These are phyloP conservation scores for Stegophylla sp. DNA, from an alignment of 2,888 invertebrate species.

Conservation along the genomic window DNA sequence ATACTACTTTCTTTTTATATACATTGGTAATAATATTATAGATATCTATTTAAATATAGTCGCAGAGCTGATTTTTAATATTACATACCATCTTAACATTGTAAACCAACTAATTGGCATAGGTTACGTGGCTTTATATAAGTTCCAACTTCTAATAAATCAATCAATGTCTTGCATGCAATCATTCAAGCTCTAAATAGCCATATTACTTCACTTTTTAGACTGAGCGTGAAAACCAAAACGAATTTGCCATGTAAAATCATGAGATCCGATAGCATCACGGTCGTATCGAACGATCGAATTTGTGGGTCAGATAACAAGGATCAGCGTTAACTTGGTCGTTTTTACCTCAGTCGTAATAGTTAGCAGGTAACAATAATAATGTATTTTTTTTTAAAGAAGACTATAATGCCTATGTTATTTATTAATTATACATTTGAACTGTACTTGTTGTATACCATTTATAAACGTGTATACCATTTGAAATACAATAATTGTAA, in stretches of 20 bases:
- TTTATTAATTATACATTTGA: too few species aligned
- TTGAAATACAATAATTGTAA: too few species aligned
- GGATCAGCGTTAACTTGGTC: slow-evolving; percentile 45
- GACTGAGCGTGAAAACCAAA: slow-evolving; percentile 54
- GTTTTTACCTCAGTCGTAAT: slow-evolving; percentile 24
- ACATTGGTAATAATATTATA: too few species aligned
- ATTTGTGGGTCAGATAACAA: slow-evolving; percentile 53
- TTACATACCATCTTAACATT: too few species aligned
- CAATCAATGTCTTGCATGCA: background rate
- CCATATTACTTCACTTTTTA: slow-evolving; percentile 33
- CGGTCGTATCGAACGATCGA: slow-evolving; percentile 39
- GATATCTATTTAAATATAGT: background rate
- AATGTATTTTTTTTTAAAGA: too few species aligned
- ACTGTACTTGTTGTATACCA: too few species aligned
- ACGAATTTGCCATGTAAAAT: slow-evolving; percentile 45
- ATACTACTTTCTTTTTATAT: background rate
- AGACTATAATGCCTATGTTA: too few species aligned
- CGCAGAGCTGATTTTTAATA: background rate
- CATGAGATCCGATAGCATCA: slow-evolving; percentile 34
- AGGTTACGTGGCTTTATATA: background rate
- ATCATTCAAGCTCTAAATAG: slow-evolving; percentile 37
- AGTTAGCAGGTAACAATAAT: background rate
- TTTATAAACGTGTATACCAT: too few species aligned
- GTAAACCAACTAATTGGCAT: background rate
- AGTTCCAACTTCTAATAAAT: background rate